phyloP scores from a whole-genome alignment of 1,140 invertebrate genomes.

The Papilio machaon region DNA sequence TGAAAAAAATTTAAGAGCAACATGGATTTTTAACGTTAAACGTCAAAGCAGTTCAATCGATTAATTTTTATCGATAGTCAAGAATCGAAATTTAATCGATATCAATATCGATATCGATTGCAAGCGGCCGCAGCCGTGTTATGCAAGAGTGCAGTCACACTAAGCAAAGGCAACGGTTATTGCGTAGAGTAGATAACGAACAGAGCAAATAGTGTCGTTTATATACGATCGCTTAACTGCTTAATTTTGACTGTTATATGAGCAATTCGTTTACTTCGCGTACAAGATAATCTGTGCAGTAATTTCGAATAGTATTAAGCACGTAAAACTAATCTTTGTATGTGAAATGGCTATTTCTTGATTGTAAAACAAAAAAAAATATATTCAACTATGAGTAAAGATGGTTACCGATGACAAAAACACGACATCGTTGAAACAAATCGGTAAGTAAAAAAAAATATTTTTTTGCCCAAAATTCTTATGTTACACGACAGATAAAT shows the following conservation, averaged over 20 bases:
- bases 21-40: background rate
- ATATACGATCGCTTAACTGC: background rate
- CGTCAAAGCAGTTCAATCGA: background rate
- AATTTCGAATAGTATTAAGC: too few relatives aligned
- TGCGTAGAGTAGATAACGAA: background rate
- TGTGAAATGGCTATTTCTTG: too few relatives aligned
- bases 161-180: background rate
- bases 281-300: too few relatives aligned
- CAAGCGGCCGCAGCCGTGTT: background rate
- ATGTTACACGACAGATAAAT: background rate
- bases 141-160: constrained; percentile 31
- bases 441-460: too few relatives aligned
- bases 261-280: background rate
- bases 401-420: too few relatives aligned
- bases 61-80: constrained; percentile 7
- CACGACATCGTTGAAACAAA: too few relatives aligned
- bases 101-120: constrained; percentile 10
- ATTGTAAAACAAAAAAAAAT: too few relatives aligned
- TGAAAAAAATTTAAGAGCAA: background rate
- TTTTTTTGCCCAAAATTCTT: background rate
- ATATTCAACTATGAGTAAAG: too few relatives aligned
- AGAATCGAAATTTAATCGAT: background rate
- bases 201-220: background rate
- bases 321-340: too few relatives aligned
- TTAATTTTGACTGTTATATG: background rate